Evolutionary conservation across 2,113 vertebrate species (phyloP), one percentile per base, ranked within the genome.

Genomic region (Tapirus terrestris): DNA sequence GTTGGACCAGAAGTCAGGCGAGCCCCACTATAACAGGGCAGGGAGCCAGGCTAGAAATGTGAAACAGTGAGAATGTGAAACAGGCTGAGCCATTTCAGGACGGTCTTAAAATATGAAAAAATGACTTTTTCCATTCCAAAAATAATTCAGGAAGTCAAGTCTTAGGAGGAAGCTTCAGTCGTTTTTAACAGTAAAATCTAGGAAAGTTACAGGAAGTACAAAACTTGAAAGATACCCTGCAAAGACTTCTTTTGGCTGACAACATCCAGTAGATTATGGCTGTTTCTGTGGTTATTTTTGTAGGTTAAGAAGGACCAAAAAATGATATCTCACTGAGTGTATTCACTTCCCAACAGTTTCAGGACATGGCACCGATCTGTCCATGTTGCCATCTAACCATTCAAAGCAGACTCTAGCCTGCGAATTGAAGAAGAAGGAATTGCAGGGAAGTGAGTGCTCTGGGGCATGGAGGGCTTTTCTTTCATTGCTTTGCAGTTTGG

Each of bases 401-500:
- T 90, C 83, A 90, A 33, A 79, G 65, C 25, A 8, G 25, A 61
- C 25, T 68, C 72, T 18, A 91, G 80, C 4, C 45, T 91, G 80
- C 90, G 85, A 83, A 77, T 65, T 70, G 68, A 96, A 92, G 82
- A 51, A 48, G 27, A 56, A 72, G 21, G 73, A 89, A 87, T 72
- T 95, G 43, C n/a, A 86, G 75, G 13, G 76, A 81, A 97, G 63
- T 6, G 68, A 91, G 68, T 81, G 70, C 63, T 90, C n/a, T 83
- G 29, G 63, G 58, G 45, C 48, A 45, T 3, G 12, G 36, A 81
- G 48, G 79, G 33, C 36, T 97, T 94, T 96, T 91, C 89, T 95
- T 83, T 56, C 60, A 68, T 14, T 75, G 58, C 84, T 96, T 87
- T 39, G 43, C 65, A 96, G 10, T 95, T 96, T 97, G 97, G 97